These are phyloP conservation scores for Camptogramma bilineatum DNA, from an alignment of 2,888 invertebrate genomes.

Conservation along the genomic window DNA sequence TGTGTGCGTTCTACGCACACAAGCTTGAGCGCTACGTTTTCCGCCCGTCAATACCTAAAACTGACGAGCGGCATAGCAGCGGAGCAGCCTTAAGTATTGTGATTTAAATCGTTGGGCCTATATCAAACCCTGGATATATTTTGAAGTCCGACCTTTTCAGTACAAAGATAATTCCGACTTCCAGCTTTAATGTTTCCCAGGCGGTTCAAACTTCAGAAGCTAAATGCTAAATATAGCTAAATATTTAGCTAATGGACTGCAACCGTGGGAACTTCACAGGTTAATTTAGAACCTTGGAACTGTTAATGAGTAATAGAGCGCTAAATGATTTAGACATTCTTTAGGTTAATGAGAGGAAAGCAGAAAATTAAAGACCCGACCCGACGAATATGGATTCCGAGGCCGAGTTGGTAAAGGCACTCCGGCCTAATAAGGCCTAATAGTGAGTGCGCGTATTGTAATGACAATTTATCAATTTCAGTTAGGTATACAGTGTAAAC, in stretches of 20 bases:
- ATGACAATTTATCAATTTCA: too few species aligned
- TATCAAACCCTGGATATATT: not conserved
- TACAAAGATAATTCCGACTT: constrained; percentile 15
- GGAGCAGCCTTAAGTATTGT: too few species aligned
- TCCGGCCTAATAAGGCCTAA: too few species aligned
- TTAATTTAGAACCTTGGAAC: constrained; percentile 41
- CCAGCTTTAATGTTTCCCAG: constrained; percentile 3
- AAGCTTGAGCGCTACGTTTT: too few species aligned
- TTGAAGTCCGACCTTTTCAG: constrained; percentile 6
- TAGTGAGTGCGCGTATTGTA: too few species aligned
- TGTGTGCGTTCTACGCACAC: too few species aligned
- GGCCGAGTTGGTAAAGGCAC: too few species aligned
- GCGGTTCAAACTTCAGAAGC: constrained; percentile 30
- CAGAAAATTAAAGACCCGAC: too few species aligned
- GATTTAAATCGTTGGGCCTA: not conserved
- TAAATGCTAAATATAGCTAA: constrained; percentile 43
- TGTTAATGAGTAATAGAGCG: constrained; percentile 41
- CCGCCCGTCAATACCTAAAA: too few species aligned
- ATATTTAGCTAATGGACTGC: constrained; percentile 49
- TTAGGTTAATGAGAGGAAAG: constrained; percentile 12
- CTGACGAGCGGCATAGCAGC: too few species aligned
- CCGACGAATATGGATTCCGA: too few species aligned
- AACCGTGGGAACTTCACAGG: constrained; percentile 45
- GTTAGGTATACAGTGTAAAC: not conserved
- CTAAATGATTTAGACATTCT: constrained; percentile 37